phyloP scores from a whole-genome alignment of 2,797 vertebrate genomes.

The Mormyrus hasselquistii region DNA sequence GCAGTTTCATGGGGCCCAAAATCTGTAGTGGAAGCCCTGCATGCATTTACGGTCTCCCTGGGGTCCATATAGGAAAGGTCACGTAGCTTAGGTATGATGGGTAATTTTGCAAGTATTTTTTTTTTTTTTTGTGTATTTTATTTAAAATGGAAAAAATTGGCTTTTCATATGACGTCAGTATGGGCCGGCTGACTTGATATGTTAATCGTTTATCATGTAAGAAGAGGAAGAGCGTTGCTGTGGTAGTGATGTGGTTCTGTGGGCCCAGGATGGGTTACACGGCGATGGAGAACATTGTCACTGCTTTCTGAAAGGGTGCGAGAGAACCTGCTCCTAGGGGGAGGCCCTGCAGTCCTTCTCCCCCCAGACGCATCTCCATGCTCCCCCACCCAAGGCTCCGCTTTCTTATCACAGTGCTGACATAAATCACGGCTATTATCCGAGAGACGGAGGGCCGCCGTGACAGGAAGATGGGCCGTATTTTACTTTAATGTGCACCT shows the following conservation, averaged over 20 bases:
- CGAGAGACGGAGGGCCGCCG: background rate
- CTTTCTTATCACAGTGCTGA: background rate
- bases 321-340: background rate
- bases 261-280: background rate
- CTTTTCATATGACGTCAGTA: background rate
- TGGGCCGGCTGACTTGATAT: background rate
- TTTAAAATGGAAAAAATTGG: background rate
- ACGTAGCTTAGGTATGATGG: background rate
- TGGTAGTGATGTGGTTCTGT: background rate
- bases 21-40: background rate
- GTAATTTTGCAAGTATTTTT: background rate
- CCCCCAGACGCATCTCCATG: background rate
- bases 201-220: background rate
- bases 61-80: background rate
- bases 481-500: background rate
- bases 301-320: background rate
- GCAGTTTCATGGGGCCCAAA: background rate
- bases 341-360: background rate
- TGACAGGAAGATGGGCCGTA: conserved; percentile 5
- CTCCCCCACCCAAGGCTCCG: background rate
- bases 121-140: background rate
- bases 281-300: background rate
- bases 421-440: conserved; percentile 14
- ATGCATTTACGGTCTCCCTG: background rate
- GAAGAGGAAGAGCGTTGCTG: background rate